Conservation (phyloP, 2,113 vertebrate genomes). For the Sorex araneus region DNA sequence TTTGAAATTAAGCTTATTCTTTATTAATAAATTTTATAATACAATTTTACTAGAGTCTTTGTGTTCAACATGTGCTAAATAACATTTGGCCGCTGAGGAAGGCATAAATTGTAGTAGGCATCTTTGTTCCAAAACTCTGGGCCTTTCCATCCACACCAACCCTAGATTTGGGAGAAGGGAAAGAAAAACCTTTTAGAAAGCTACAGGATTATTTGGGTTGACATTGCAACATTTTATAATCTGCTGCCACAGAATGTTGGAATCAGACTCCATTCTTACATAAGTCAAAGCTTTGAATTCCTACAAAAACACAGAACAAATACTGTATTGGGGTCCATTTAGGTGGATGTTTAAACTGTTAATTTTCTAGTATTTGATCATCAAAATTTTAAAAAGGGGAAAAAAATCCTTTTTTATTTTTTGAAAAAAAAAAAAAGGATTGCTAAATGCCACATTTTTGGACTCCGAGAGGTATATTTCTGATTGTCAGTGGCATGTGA, state of each 20-base stretch:
- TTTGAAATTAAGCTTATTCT: conserved; percentile 66
- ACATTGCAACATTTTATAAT: neutral
- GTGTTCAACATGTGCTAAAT: conserved; percentile 87
- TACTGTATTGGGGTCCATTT: conserved; percentile 1
- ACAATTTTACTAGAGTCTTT: conserved; percentile 28
- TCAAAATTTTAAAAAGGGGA: conserved; percentile 1
- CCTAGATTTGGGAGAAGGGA: conserved; percentile 88
- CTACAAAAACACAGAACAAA: conserved; percentile 10
- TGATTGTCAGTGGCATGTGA: neutral
- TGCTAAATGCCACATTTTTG: no score
- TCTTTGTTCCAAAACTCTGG: conserved; percentile 96
- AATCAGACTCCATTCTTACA: neutral
- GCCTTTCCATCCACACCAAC: conserved; percentile 99
- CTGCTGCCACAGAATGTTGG: neutral
- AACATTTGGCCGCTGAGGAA: conserved; percentile 94
- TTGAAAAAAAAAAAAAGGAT: no score
- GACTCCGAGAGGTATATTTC: neutral
- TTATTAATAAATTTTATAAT: conserved; percentile 70
- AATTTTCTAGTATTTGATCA: conserved; percentile 22
- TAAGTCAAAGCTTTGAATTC: conserved; percentile 41
- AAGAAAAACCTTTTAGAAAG: conserved; percentile 63
- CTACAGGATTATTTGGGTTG: neutral
- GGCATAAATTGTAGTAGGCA: conserved; percentile 97
- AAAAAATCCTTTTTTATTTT: conserved; percentile 8
- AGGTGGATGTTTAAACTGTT: neutral